Percentiles rank a stretch among this genome's conserved stretches.
Evolutionary conservation across 2,797 vertebrate species (phyloP).

Genomic region (Notoglanidium macrostoma): DNA sequence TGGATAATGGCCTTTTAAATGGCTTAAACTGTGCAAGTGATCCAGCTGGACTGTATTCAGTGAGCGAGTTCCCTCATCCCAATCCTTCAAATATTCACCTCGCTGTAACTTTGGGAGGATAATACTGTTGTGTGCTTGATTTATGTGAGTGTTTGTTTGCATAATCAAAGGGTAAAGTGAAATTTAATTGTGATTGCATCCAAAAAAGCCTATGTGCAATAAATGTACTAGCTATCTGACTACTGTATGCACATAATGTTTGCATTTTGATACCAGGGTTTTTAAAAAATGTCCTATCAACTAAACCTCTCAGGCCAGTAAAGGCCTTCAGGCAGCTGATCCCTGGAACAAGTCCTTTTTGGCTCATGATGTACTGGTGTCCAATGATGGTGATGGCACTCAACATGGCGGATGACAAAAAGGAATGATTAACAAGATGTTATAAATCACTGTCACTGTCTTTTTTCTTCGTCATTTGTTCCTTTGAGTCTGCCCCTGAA

Average conservation of each 20-base stretch:
- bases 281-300: not conserved
- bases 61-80: not conserved
- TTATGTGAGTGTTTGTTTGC: not conserved
- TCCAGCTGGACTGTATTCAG: not conserved
- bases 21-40: not conserved
- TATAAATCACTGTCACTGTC: not conserved
- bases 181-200: not conserved
- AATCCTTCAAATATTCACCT: not conserved
- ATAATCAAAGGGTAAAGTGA: not conserved
- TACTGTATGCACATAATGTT: not conserved
- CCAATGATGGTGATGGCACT: not conserved
- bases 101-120: not conserved
- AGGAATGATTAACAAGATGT: not conserved
- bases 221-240: not conserved
- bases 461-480: constrained; percentile 19
- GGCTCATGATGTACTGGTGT: not conserved
- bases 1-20: not conserved
- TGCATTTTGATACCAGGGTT: not conserved
- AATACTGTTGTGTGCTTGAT: not conserved
- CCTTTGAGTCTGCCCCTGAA: not conserved
- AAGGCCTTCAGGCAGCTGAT: not conserved
- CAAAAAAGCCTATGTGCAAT: not conserved
- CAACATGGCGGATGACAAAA: constrained; percentile 1
- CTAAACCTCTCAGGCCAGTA: not conserved
- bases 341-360: constrained; percentile 5